Percentiles rank a stretch among this genome's conserved stretches.
Evolutionary conservation across 2,797 vertebrate species (phyloP).

Genomic region (Poecilia velifera): DNA sequence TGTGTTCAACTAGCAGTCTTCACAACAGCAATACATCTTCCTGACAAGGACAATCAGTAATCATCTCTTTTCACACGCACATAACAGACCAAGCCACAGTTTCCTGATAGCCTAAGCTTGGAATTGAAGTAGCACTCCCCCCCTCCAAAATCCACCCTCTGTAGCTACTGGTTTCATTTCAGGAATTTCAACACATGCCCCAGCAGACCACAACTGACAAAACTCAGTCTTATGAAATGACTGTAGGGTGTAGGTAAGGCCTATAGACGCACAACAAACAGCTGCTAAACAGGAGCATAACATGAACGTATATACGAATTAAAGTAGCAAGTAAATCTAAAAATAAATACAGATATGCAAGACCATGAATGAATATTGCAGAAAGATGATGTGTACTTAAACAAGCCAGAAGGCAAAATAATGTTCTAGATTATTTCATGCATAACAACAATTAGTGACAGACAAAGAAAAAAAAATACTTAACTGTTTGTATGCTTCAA

Average conservation of each 20-base stretch:
- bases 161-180: conserved; percentile 70
- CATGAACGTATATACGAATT: background rate
- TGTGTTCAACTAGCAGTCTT: background rate
- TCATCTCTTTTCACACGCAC: background rate
- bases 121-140: conserved; percentile 28
- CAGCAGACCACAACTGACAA: conserved; percentile 74
- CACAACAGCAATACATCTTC: background rate
- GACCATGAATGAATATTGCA: conserved; percentile 45
- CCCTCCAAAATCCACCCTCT: conserved; percentile 39
- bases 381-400: conserved; percentile 12
- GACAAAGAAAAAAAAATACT: background rate
- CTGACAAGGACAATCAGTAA: background rate
- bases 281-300: conserved; percentile 8
- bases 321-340: conserved; percentile 11
- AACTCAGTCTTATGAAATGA: conserved; percentile 73
- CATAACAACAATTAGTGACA: conserved; percentile 9
- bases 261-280: conserved; percentile 29
- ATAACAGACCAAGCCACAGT: background rate
- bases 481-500: background rate
- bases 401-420: conserved; percentile 18
- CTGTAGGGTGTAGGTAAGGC: conserved; percentile 63
- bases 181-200: conserved; percentile 80
- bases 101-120: conserved; percentile 4
- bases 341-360: conserved; percentile 21
- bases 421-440: conserved; percentile 17